A percentile compares a stretch with the other conserved stretches of the same genome.
Conservation (phyloP, 2,888 invertebrate genomes). For the Chloromyia formosa region DNA sequence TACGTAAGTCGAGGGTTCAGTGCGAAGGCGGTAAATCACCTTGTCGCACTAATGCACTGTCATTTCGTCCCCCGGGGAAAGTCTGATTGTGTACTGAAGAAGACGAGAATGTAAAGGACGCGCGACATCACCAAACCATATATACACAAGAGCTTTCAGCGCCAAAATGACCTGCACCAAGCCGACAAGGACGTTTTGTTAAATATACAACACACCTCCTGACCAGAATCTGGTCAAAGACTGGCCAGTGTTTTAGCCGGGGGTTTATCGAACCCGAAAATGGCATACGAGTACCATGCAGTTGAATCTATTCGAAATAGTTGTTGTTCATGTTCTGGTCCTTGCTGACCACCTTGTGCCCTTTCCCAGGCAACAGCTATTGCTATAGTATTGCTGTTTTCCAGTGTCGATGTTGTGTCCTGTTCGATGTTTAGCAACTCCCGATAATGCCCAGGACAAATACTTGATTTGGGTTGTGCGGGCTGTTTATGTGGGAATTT, state of each 20-base stretch:
- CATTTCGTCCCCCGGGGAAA: not conserved
- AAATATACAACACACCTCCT: slow-evolving; percentile 1
- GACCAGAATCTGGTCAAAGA: not conserved
- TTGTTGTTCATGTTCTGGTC: too few relatives aligned
- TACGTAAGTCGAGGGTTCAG: slow-evolving; percentile 6
- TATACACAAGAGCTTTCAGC: not conserved
- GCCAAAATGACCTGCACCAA: not conserved
- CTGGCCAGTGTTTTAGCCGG: not conserved
- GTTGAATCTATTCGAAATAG: not conserved
- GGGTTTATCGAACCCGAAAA: not conserved
- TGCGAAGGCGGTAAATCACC: slow-evolving; percentile 24
- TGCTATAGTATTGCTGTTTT: too few relatives aligned
- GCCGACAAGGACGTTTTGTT: not conserved
- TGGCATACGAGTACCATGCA: not conserved
- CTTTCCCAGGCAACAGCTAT: too few relatives aligned
- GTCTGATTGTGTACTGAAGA: slow-evolving; percentile 21
- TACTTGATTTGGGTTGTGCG: slow-evolving; percentile 17
- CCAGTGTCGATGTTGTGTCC: not conserved
- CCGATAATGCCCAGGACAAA: slow-evolving; percentile 5
- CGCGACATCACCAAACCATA: too few relatives aligned
- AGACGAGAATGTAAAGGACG: not conserved
- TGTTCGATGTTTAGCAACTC: slow-evolving; percentile 3
- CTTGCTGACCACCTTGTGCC: too few relatives aligned
- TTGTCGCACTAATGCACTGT: slow-evolving; percentile 24
- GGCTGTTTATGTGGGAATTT: slow-evolving; percentile 21